These are phyloP conservation scores for Lysiphlebus fabarum DNA, from an alignment of 1,140 invertebrate species.

Conservation along the genomic window DNA sequence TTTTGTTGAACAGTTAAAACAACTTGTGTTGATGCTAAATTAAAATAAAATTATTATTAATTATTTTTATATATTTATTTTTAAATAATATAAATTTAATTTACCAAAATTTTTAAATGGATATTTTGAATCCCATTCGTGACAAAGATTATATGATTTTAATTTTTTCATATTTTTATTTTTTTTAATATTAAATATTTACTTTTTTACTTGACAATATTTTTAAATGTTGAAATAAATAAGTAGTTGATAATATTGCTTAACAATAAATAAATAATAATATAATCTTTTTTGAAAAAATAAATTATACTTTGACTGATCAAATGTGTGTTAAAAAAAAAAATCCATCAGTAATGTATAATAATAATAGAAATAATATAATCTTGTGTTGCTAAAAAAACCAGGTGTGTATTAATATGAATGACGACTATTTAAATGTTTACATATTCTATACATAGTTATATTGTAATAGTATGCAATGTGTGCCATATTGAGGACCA, in stretches of 20 bases:
- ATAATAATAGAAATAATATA: conserved; percentile 17
- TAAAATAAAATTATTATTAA: conserved; percentile 19
- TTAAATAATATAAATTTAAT: no score
- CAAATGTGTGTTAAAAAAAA: conserved; percentile 57
- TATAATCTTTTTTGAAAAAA: no score
- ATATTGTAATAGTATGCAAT: conserved; percentile 5
- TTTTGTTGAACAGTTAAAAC: conserved; percentile 63
- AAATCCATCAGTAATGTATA: no score
- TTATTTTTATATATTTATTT: conserved; percentile 6
- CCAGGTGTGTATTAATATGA: conserved; percentile 44
- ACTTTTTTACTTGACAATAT: no score
- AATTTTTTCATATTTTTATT: conserved; percentile 31
- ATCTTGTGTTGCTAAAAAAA: conserved; percentile 28
- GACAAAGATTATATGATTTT: conserved; percentile 33
- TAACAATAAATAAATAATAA: no score
- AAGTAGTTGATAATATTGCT: conserved; percentile 15
- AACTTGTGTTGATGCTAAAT: conserved; percentile 61
- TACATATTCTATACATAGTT: conserved; percentile 23
- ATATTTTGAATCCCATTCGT: conserved; percentile 30
- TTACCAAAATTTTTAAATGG: conserved; percentile 34
- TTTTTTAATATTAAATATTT: background rate
- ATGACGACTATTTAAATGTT: conserved; percentile 39
- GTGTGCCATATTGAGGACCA: background rate
- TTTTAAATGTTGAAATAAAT: background rate
- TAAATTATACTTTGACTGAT: no score